Evolutionary conservation across 1,140 invertebrate species (phyloP).

Genomic region (Drosophila saltans): DNA sequence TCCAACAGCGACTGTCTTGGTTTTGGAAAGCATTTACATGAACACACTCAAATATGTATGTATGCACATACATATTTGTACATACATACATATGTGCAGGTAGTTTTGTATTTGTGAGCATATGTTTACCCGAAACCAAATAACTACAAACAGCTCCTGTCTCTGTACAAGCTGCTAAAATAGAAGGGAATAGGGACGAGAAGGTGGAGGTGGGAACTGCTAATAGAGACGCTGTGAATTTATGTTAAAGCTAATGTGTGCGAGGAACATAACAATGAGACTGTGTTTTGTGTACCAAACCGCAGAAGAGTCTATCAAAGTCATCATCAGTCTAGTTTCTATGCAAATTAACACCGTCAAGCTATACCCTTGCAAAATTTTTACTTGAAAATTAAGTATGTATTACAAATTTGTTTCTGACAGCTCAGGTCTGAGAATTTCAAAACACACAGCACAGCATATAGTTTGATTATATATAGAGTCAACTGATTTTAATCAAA

Average conservation of each 20-base stretch:
- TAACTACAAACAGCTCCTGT: slow-evolving; percentile 39
- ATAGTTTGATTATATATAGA: too few relatives aligned
- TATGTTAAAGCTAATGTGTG: slow-evolving; percentile 27
- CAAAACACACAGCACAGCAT: too few relatives aligned
- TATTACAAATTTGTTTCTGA: too few relatives aligned
- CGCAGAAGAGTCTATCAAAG: too few relatives aligned
- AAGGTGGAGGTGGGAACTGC: slow-evolving; percentile 13
- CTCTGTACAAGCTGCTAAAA: slow-evolving; percentile 38
- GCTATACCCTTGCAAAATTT: too few relatives aligned
- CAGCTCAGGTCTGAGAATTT: too few relatives aligned
- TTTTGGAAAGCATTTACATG: slow-evolving; percentile 14
- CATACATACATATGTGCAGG: not conserved
- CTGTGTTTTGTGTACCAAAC: too few relatives aligned
- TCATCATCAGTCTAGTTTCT: too few relatives aligned
- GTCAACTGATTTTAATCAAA: too few relatives aligned
- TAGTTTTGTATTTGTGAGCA: not conserved
- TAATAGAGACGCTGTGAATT: slow-evolving; percentile 40
- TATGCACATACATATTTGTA: not conserved
- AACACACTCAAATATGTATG: not conserved
- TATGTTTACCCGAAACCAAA: slow-evolving; percentile 42
- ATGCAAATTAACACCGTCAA: too few relatives aligned
- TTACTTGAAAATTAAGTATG: too few relatives aligned
- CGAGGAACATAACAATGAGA: not conserved
- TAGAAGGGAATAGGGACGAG: not conserved
- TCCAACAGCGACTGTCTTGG: not conserved